Evolutionary conservation across 2,888 invertebrate genomes (phyloP), one percentile per base, ranked within the genome.

Genomic region (Orchesella flavescens): DNA sequence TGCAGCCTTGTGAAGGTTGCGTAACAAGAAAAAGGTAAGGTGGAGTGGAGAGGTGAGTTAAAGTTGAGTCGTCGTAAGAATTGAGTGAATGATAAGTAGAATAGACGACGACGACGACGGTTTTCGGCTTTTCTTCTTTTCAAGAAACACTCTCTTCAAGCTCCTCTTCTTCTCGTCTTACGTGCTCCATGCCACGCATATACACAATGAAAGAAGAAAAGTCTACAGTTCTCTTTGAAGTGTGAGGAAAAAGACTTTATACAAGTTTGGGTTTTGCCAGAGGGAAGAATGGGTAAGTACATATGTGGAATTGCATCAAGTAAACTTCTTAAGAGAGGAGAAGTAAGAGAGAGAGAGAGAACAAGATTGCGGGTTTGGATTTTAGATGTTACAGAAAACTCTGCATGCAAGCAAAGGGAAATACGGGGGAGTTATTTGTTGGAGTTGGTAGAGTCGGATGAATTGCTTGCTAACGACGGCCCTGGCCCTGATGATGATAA

Each of bases 1-100:
- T 66, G 57, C 61, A 77, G 77, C 77, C 77, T 77, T 77, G 77
- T 69, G 69, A 77, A 77, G 77, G 77, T 77, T 77, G 69, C 77
- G 77, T 69, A 77, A 75, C 65, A 75, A 77, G 77, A 69, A 71
- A 77, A 77, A 77, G 77, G 69, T 77, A 59, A 69, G 77, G 75
- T 53, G 53, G 61, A 44, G 61, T 15, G 49, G 49, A 23, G 61
- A 77, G 69, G 68, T 77, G 77, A 77, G 61, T n/a, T 77, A 46
- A 61, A 77, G 68, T 77, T 46, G 68, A 77, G 46, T 21, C 17
- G 57, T 71, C 15, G 53, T 17, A 15, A 44, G 61, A 61, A 73
- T 53, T 73, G 73, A 73, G 73, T 73, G 73, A 73, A 71, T 71
- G 71, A 69, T 21, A 69, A 69, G 69, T 15, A 69, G n/a, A 69